Conservation (phyloP, 2,113 vertebrate species). For the Callospermophilus lateralis region DNA sequence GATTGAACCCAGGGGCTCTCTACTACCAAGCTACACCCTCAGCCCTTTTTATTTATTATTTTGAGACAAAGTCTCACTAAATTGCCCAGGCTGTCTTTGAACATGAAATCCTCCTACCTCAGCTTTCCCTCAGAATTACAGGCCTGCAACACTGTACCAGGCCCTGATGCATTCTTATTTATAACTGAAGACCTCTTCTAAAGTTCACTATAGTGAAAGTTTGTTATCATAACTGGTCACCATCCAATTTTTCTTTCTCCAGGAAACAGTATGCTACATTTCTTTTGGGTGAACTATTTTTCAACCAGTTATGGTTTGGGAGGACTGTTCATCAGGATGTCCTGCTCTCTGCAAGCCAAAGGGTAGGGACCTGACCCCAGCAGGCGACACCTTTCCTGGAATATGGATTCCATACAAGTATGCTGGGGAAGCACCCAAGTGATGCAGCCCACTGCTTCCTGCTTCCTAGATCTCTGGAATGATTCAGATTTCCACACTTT, state of each 20-base stretch:
- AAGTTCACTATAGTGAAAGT: background rate
- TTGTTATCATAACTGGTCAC: background rate
- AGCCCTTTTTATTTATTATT: background rate
- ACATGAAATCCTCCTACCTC: background rate
- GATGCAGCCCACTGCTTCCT: background rate
- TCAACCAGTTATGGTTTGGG: background rate
- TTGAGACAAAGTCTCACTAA: background rate
- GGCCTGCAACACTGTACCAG: background rate
- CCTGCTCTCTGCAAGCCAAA: background rate
- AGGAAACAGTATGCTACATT: background rate
- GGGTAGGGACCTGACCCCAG: background rate
- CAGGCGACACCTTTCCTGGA: background rate
- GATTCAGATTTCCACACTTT: background rate
- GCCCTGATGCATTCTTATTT: background rate
- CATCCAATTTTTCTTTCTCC: conserved; percentile 33
- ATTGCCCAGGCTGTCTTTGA: background rate
- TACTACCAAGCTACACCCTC: background rate
- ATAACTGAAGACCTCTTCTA: background rate
- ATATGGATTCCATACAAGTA: background rate
- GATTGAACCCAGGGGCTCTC: background rate
- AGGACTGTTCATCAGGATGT: background rate
- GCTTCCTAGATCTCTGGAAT: conserved; percentile 29
- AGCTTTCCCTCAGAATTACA: background rate
- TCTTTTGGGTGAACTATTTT: conserved; percentile 34
- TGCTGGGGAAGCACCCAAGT: background rate